A percentile compares a stretch with the other conserved stretches of the same genome.
Conservation (phyloP, 2,797 vertebrate species). For the Bovichtus variegatus region DNA sequence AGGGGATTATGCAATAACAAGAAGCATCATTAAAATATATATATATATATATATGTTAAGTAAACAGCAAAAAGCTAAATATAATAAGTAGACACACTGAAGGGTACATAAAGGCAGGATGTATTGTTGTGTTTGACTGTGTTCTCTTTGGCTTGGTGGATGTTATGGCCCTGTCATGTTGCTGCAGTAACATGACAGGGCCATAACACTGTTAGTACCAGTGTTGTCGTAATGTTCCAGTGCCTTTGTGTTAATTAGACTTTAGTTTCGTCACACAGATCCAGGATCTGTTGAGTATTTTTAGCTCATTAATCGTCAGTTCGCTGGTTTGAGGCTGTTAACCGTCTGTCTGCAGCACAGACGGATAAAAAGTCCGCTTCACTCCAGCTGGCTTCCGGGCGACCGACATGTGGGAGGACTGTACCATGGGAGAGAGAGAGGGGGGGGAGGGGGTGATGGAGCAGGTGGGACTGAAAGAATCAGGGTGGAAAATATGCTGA, state of each 20-base stretch:
- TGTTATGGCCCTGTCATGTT: too few species aligned
- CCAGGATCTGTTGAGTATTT: slow-evolving; percentile 24
- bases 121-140: too few species aligned
- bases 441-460: neutral
- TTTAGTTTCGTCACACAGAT: neutral
- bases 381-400: slow-evolving; percentile 21
- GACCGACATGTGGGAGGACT: neutral
- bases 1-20: too few species aligned
- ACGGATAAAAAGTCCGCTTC: slow-evolving; percentile 1
- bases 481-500: slow-evolving; percentile 1
- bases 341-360: slow-evolving; percentile 24
- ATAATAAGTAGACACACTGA: too few species aligned
- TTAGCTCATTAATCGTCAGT: slow-evolving; percentile 25
- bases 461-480: neutral
- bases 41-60: too few species aligned
- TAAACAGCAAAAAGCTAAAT: too few species aligned
- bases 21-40: too few species aligned
- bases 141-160: too few species aligned
- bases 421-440: neutral
- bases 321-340: slow-evolving; percentile 14
- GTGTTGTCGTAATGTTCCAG: neutral
- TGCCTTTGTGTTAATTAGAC: neutral
- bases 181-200: too few species aligned
- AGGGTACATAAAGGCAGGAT: too few species aligned
- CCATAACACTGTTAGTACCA: too few species aligned